Conservation (phyloP, 2,797 vertebrate species). For the Hyperoplus immaculatus region DNA sequence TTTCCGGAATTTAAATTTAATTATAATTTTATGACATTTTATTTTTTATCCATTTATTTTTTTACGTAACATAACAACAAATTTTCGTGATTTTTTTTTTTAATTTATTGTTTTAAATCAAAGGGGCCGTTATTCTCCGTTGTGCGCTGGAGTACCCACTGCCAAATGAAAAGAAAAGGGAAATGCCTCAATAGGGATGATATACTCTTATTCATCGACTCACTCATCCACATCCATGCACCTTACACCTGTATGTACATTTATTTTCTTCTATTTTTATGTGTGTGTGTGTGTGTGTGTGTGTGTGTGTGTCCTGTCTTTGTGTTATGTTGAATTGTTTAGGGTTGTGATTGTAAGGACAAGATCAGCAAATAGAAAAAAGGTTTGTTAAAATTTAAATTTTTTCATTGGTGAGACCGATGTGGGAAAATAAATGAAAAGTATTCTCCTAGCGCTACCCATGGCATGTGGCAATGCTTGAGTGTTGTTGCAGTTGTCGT, state of each 20-base stretch:
- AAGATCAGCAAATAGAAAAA: conserved; percentile 11
- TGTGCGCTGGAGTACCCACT: conserved; percentile 23
- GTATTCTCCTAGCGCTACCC: conserved; percentile 29
- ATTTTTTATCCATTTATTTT: too few relatives aligned
- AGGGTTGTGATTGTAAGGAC: background rate
- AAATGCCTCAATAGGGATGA: conserved; percentile 19
- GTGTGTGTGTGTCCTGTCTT: conserved; percentile 33
- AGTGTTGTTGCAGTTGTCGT: conserved; percentile 10
- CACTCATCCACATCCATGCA: conserved; percentile 55
- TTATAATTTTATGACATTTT: too few relatives aligned
- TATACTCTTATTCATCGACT: conserved; percentile 29
- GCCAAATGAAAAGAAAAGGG: conserved; percentile 47
- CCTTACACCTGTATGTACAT: conserved; percentile 34
- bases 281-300: conserved; percentile 39
- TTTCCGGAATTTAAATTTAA: too few relatives aligned
- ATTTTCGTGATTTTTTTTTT: too few relatives aligned
- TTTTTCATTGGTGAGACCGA: too few relatives aligned
- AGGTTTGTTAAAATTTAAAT: background rate
- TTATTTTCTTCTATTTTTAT: too few relatives aligned
- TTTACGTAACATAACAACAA: too few relatives aligned
- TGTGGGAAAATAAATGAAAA: conserved; percentile 20
- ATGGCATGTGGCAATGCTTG: conserved; percentile 15
- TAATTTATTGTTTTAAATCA: too few relatives aligned
- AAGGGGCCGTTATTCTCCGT: too few relatives aligned
- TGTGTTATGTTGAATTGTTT: conserved; percentile 20